Evolutionary conservation across 2,113 vertebrate genomes (phyloP).

Genomic region (Terrapene triunguis): DNA sequence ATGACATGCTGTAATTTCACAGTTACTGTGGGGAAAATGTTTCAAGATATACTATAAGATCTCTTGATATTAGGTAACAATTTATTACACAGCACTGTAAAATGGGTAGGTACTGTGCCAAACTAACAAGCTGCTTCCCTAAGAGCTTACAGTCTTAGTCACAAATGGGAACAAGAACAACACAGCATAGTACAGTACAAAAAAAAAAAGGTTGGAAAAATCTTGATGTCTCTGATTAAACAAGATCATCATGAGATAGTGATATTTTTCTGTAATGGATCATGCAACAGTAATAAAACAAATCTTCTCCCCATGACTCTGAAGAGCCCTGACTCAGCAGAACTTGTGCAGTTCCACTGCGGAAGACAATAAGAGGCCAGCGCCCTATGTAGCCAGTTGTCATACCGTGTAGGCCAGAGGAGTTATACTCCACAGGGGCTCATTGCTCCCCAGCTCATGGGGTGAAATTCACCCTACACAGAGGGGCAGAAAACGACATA

Average conservation of each 20-base stretch:
- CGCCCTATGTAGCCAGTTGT: background rate
- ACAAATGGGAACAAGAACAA: background rate
- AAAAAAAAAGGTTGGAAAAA: background rate
- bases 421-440: background rate
- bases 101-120: background rate
- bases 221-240: background rate
- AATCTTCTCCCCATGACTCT: background rate
- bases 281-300: background rate
- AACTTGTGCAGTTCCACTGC: background rate
- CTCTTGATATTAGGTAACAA: conserved; percentile 18
- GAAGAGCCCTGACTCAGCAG: background rate
- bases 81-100: background rate
- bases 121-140: background rate
- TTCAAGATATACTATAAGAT: background rate
- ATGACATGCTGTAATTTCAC: background rate
- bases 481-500: background rate
- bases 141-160: background rate
- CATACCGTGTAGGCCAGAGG: background rate
- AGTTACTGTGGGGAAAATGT: background rate
- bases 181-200: background rate
- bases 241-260: background rate
- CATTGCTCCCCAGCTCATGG: background rate
- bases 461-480: background rate
- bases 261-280: background rate
- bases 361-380: background rate